phyloP scores from a whole-genome alignment of 2,113 vertebrate species.

The Sander lucioperca region DNA sequence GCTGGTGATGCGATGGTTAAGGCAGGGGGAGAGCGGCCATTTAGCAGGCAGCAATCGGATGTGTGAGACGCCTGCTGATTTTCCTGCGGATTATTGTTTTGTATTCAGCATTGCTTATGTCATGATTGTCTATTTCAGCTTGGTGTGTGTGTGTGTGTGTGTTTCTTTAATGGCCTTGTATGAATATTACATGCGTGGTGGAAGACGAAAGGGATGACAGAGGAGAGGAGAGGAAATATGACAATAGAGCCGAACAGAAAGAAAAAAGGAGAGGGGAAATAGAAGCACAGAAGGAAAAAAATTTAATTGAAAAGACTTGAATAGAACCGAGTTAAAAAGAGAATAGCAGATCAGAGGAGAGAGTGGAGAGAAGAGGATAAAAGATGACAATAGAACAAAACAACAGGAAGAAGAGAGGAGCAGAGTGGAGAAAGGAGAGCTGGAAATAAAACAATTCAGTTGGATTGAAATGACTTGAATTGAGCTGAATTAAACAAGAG shows the following conservation, averaged over 20 bases:
- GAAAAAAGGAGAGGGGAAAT: constrained; percentile 4
- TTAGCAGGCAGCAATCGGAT: constrained; percentile 21
- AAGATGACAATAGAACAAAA: constrained; percentile 60
- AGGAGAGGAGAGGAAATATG: constrained; percentile 31
- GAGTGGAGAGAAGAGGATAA: constrained; percentile 57
- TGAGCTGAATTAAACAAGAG: constrained; percentile 45
- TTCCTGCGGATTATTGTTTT: constrained; percentile 52
- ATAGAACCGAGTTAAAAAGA: constrained; percentile 54
- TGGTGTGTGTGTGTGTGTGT: constrained; percentile 28
- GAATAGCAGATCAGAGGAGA: constrained; percentile 52
- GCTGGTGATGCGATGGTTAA: neutral
- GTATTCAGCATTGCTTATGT: constrained; percentile 62
- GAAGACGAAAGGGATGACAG: constrained; percentile 54
- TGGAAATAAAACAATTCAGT: constrained; percentile 59
- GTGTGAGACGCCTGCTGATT: constrained; percentile 23
- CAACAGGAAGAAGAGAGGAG: constrained; percentile 28
- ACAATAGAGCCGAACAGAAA: constrained; percentile 28
- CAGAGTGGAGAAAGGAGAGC: constrained; percentile 4
- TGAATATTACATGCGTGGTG: constrained; percentile 74
- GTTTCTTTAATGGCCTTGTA: constrained; percentile 61
- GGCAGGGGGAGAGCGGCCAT: neutral
- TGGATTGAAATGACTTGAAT: constrained; percentile 47
- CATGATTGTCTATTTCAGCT: constrained; percentile 56
- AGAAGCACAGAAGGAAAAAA: constrained; percentile 41
- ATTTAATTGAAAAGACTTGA: constrained; percentile 55